Evolutionary conservation across 2,888 invertebrate genomes (phyloP), one percentile per base, ranked within the genome.

Genomic region (Melangyna quadrimaculata): DNA sequence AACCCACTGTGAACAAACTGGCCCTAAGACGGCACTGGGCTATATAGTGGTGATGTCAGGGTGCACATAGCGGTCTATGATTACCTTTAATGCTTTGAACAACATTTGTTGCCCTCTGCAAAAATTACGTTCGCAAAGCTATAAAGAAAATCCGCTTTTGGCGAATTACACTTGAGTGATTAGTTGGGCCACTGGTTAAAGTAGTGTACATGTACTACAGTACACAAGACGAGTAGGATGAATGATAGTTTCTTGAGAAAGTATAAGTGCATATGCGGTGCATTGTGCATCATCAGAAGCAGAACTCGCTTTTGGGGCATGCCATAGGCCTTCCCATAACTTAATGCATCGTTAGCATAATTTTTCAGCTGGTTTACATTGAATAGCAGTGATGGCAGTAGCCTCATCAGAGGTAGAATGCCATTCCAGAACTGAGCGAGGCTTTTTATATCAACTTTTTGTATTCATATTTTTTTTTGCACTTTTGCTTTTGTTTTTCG

Each of bases 161-260:
- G 80, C 71, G 67, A 80, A 71, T 86, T 35, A 59, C 81, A 86
- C 77, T 86, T 81, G 72, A 81, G 72, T 81, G 86, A 86, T 86
- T 86, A 86, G 81, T 81, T 86, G 63, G 77, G 77, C 77, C 86
- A 78, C 55, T 59, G 70, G 65, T 72, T 59, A 65, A 35, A 75
- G 57, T 71, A 57, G 67, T 48, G 48, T 65, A 22, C 4, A 14
- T 24, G 17, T 29, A n/a, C 14, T 59, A 43, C 57, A 29, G 27
- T 2, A 17, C 27, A 12, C 24, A 17, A 19, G 63, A 27, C 12
- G 43, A 17, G 6, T 12, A 40, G 4, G 6, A n/a, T n/a, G n/a
- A n/a, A n/a, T 43, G 35, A 43, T 29, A n/a, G 24, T 57, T 40
- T 70, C 73, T 65, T 81, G 57, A n/a, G n/a, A 12, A 72, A 74